phyloP scores from a whole-genome alignment of 2,113 vertebrate genomes.

The Pteropus alecto region DNA sequence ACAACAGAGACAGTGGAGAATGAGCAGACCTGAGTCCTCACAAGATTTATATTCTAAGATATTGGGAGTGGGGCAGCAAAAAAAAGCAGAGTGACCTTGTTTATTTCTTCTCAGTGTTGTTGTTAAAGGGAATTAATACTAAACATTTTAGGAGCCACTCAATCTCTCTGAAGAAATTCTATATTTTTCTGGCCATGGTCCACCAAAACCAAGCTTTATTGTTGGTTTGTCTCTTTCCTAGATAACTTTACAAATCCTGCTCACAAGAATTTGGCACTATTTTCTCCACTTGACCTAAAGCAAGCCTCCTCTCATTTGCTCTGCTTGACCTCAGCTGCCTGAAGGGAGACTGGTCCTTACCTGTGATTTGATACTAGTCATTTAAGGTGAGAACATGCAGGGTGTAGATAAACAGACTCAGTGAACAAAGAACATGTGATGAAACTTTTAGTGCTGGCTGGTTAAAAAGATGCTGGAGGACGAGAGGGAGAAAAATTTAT shows the following conservation, averaged over 20 bases:
- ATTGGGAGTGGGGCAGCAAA: not conserved
- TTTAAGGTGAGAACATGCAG: not conserved
- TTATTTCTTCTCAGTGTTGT: not conserved
- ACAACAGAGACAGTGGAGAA: not conserved
- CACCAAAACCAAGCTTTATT: not conserved
- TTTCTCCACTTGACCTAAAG: not conserved
- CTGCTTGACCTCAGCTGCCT: not conserved
- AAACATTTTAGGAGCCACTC: not conserved
- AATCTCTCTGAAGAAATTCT: not conserved
- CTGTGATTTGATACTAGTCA: not conserved
- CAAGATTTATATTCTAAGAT: not conserved
- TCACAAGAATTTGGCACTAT: not conserved
- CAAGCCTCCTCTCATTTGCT: not conserved
- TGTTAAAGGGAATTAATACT: not conserved
- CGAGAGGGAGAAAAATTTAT: not conserved
- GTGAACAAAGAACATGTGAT: not conserved
- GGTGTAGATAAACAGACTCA: not conserved
- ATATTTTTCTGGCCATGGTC: not conserved
- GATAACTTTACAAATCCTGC: not conserved
- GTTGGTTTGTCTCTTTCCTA: not conserved
- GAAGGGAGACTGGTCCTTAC: not conserved
- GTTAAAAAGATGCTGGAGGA: conserved; percentile 10
- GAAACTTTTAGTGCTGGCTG: not conserved
- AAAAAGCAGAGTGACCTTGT: not conserved
- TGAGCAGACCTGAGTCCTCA: not conserved